phyloP scores from a whole-genome alignment of 2,113 vertebrate genomes.

The Podarcis muralis region DNA sequence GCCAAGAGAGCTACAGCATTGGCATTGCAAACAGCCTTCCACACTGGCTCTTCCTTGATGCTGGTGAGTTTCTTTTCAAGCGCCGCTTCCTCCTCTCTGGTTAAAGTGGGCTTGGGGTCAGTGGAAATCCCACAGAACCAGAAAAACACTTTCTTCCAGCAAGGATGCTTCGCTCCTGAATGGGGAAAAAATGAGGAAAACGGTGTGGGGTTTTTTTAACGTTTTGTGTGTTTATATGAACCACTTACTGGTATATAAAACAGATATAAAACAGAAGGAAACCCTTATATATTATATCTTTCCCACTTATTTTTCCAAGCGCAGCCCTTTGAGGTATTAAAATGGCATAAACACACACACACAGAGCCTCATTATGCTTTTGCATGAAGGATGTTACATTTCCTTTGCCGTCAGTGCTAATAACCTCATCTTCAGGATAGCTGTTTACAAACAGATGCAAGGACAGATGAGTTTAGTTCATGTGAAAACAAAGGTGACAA shows the following conservation, averaged over 20 bases:
- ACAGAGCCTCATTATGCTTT: slow-evolving; percentile 54
- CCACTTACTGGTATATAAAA: too few species aligned
- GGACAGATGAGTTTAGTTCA: slow-evolving; percentile 40
- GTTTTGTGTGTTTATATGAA: neutral
- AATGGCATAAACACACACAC: slow-evolving; percentile 22
- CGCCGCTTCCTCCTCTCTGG: slow-evolving; percentile 68
- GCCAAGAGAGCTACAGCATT: slow-evolving; percentile 85
- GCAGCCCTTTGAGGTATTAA: slow-evolving; percentile 31
- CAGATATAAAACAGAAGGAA: too few species aligned
- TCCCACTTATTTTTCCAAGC: slow-evolving; percentile 37
- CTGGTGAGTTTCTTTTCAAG: slow-evolving; percentile 78
- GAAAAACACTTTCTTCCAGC: slow-evolving; percentile 72
- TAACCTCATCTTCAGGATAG: slow-evolving; percentile 53
- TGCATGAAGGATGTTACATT: slow-evolving; percentile 43
- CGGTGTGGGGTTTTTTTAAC: neutral
- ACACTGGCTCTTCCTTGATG: slow-evolving; percentile 81
- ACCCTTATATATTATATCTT: neutral
- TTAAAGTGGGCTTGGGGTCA: slow-evolving; percentile 31
- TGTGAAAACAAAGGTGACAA: slow-evolving; percentile 38
- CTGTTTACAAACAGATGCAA: slow-evolving; percentile 44
- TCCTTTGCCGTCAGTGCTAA: slow-evolving; percentile 60
- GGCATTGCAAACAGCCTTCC: slow-evolving; percentile 82
- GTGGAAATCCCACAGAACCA: slow-evolving; percentile 85
- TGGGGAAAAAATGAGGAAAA: neutral
- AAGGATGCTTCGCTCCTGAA: slow-evolving; percentile 28